Percentiles rank a stretch among this genome's conserved stretches.
phyloP scores from a whole-genome alignment of 1,140 invertebrate genomes.

The Sweltsa coloradensis region DNA sequence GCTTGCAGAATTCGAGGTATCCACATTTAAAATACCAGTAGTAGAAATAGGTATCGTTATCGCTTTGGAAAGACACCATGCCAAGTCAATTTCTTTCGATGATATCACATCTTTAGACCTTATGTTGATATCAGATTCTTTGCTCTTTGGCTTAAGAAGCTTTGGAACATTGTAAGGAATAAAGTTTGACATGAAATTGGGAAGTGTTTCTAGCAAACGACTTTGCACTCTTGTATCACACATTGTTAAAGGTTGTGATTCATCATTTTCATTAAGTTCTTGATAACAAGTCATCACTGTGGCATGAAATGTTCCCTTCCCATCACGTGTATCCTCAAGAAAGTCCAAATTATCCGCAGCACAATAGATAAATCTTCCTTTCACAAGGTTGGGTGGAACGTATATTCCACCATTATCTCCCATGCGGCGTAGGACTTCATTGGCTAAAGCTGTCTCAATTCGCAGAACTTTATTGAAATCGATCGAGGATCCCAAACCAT shows the following conservation, averaged over 20 bases:
- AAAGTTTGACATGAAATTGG: neutral
- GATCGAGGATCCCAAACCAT: conserved; percentile 4
- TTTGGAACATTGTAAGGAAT: conserved; percentile 1
- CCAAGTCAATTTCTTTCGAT: neutral
- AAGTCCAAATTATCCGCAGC: conserved; percentile 27
- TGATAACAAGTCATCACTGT: conserved; percentile 9
- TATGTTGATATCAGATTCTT: no score
- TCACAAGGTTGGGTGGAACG: neutral
- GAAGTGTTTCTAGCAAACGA: conserved; percentile 2
- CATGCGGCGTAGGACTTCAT: conserved; percentile 6
- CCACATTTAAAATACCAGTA: neutral
- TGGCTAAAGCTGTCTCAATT: conserved; percentile 5
- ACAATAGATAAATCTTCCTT: conserved; percentile 18
- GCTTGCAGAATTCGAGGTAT: neutral
- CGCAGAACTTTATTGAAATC: conserved; percentile 1
- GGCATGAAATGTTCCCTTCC: conserved; percentile 13
- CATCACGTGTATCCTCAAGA: conserved; percentile 23
- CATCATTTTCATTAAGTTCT: conserved; percentile 1
- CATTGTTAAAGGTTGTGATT: neutral
- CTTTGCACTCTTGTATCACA: conserved; percentile 2
- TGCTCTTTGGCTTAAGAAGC: neutral
- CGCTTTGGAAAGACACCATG: neutral
- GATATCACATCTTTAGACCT: neutral
- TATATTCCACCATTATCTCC: neutral
- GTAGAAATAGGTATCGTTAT: conserved; percentile 1